Evolutionary conservation across 1,140 invertebrate genomes (phyloP), one percentile per base, ranked within the genome.

Genomic region (Lepeophtheirus salmonis): DNA sequence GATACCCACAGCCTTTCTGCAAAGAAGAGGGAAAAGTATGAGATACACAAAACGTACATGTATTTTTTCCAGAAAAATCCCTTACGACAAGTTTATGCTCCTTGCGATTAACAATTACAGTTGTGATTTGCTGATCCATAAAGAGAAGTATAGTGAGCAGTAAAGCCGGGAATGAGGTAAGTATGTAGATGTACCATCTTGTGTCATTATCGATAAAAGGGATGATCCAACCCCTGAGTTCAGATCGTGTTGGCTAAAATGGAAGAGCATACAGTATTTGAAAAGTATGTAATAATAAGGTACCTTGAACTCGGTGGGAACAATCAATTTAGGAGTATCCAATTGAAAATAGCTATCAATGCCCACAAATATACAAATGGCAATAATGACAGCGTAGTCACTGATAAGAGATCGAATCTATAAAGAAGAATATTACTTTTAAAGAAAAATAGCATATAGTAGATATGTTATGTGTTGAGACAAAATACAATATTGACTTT

Each of bases 321-420:
- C 70, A 26, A 69, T 64, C 16, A 75, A 64, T 62, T 70, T 73
- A 12, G 74, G 75, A 1, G 75, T 75, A 23, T 69, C 61, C 0
- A 75, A 53, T 6, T 66, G 69, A 20, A 72, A 62, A 24, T 55
- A 63, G 18, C 65, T 60, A 60, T 75, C 71, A 17, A 74, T 18
- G 4, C 61, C 17, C 2, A 73, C 68, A 66, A 74, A 70, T 1
- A 66, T 48, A n/a, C 74, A 54, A 56, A 76, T 76, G n/a, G 75
- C 67, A 26, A 76, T 69, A 12, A 76, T 64, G 4, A 77, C 73
- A 17, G 72, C 71, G 66, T 77, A 76, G 62, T 77, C 75, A 56
- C 73, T 67, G 49, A 76, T 65, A 3, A 66, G 50, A 25, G 63
- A 65, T 14, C 72, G 66, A 50, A 73, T 56, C 72, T 72, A n/a